A percentile compares a stretch with the other conserved stretches of the same genome.
phyloP scores from a whole-genome alignment of 2,113 vertebrate species.

The Corythaixoides concolor region DNA sequence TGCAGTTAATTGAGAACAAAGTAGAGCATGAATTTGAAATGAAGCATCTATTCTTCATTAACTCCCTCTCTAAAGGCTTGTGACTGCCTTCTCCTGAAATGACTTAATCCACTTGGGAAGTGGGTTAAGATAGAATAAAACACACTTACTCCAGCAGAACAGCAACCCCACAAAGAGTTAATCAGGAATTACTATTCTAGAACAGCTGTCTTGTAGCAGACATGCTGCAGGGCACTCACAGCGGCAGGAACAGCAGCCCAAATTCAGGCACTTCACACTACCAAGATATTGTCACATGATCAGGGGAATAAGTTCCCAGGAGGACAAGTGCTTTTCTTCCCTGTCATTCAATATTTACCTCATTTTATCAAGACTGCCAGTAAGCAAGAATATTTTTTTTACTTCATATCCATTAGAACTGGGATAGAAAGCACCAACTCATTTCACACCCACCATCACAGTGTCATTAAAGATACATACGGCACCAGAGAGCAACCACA shows the following conservation, averaged over 20 bases:
- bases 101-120: neutral
- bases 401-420: neutral
- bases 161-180: neutral
- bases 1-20: neutral
- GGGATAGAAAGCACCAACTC: neutral
- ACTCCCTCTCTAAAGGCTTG: conserved; percentile 1
- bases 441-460: neutral
- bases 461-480: neutral
- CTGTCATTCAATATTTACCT: neutral
- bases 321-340: neutral
- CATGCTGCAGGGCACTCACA: neutral
- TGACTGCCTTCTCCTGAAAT: neutral
- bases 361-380: neutral
- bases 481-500: neutral
- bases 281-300: neutral
- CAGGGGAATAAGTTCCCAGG: neutral
- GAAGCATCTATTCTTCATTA: neutral
- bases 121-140: neutral
- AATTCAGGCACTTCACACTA: neutral
- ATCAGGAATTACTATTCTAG: neutral
- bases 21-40: neutral
- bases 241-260: neutral
- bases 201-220: neutral
- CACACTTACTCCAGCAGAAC: neutral
- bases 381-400: neutral